phyloP scores from a whole-genome alignment of 2,888 invertebrate species.

The Cataglyphis cursor region DNA sequence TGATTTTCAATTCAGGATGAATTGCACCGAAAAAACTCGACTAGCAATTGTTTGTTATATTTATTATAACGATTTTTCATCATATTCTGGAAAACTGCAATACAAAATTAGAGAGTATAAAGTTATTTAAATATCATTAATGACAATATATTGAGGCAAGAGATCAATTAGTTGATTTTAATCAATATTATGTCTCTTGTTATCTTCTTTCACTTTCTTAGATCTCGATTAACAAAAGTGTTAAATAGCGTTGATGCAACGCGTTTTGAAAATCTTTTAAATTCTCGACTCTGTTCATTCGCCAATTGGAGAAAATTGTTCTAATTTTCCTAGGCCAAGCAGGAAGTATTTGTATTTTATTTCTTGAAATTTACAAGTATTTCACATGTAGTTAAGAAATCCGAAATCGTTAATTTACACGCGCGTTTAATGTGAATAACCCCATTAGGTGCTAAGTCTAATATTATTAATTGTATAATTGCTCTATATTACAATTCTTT shows the following conservation, averaged over 20 bases:
- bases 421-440: conserved; percentile 60
- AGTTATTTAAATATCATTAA: background rate
- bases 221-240: background rate
- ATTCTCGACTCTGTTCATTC: background rate
- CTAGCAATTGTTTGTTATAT: background rate
- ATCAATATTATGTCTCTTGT: background rate
- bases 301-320: conserved; percentile 10
- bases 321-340: conserved; percentile 4
- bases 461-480: conserved; percentile 67
- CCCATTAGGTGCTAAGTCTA: conserved; percentile 75
- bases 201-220: background rate
- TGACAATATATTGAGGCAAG: background rate
- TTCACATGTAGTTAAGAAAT: background rate
- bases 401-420: conserved; percentile 46
- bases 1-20: conserved; percentile 33
- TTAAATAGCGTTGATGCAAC: background rate
- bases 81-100: background rate
- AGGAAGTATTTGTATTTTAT: conserved; percentile 21
- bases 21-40: conserved; percentile 6
- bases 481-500: conserved; percentile 37
- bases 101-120: background rate
- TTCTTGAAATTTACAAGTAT: background rate
- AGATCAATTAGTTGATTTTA: background rate
- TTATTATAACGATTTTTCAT: background rate
- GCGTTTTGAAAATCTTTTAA: background rate